A percentile compares a stretch with the other conserved stretches of the same genome.
Evolutionary conservation across 1,140 invertebrate species (phyloP).

Genomic region (Drosophila parabipectinata): DNA sequence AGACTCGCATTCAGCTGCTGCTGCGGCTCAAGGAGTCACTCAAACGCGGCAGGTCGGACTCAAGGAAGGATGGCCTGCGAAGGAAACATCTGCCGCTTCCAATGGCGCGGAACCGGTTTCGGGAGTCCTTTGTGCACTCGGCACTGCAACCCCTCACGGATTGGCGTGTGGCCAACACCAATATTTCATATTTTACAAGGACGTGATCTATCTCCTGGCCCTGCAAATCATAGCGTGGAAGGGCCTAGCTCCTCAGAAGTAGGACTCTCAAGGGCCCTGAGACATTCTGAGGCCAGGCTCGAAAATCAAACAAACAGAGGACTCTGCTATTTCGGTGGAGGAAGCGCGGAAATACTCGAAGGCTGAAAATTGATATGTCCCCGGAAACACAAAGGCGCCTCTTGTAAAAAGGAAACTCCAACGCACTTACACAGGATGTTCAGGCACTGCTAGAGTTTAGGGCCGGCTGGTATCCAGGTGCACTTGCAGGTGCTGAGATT

Average conservation of each 20-base stretch:
- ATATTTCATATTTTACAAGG: slow-evolving; percentile 5
- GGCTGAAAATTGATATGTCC: slow-evolving; percentile 33
- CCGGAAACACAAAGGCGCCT: slow-evolving; percentile 37
- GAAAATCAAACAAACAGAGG: background rate
- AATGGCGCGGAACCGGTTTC: slow-evolving; percentile 58
- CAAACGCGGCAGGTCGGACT: slow-evolving; percentile 18
- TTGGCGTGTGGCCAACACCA: slow-evolving; percentile 36
- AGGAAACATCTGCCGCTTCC: slow-evolving; percentile 58
- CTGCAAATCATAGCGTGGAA: background rate
- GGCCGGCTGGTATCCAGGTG: background rate
- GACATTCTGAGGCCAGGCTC: background rate
- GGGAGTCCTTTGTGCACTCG: background rate
- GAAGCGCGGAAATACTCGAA: slow-evolving; percentile 27
- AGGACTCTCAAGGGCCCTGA: background rate
- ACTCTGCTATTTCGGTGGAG: background rate
- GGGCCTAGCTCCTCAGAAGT: slow-evolving; percentile 3
- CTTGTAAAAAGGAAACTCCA: slow-evolving; percentile 1
- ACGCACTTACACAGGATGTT: slow-evolving; percentile 28
- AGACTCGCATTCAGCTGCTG: slow-evolving; percentile 11
- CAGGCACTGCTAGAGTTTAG: background rate
- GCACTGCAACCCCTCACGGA: background rate
- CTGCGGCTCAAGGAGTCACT: slow-evolving; percentile 1
- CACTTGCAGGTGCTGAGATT: slow-evolving; percentile 20
- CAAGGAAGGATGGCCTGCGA: slow-evolving; percentile 42
- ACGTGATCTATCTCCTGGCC: slow-evolving; percentile 8